Conservation (phyloP, 2,113 vertebrate species). For the Perca fluviatilis region DNA sequence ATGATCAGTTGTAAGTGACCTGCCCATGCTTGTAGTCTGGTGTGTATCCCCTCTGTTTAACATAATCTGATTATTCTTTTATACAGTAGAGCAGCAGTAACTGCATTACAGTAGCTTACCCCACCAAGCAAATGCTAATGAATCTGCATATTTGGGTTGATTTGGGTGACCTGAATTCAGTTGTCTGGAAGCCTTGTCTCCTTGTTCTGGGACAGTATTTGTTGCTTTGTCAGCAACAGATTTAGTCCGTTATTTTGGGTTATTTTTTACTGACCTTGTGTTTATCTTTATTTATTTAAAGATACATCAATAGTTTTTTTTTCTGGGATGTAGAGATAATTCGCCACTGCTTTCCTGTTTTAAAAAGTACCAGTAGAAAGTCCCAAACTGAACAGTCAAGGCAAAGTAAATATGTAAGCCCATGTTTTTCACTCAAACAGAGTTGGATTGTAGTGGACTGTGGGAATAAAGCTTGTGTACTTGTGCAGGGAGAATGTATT, state of each 20-base stretch:
- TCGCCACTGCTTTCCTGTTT: background rate
- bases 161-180: conserved; percentile 73
- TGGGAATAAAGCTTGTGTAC: conserved; percentile 59
- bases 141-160: conserved; percentile 71
- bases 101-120: conserved; percentile 55
- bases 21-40: conserved; percentile 26
- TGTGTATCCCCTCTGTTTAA: conserved; percentile 61
- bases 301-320: background rate
- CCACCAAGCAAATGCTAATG: conserved; percentile 56
- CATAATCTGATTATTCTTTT: conserved; percentile 74
- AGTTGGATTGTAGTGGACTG: conserved; percentile 45
- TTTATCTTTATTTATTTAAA: background rate
- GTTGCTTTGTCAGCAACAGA: conserved; percentile 1
- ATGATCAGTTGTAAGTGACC: conserved; percentile 18
- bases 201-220: conserved; percentile 35
- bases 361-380: background rate
- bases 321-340: background rate
- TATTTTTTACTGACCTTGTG: background rate
- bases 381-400: conserved; percentile 15
- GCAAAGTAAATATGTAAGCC: conserved; percentile 47
- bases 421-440: conserved; percentile 39
- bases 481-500: conserved; percentile 66
- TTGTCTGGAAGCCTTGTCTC: conserved; percentile 66
- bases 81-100: conserved; percentile 29
- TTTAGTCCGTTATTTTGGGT: background rate